Percentiles rank a stretch among this genome's conserved stretches.
phyloP scores from a whole-genome alignment of 2,888 invertebrate species.

The Rhaphigaster nebulosa region DNA sequence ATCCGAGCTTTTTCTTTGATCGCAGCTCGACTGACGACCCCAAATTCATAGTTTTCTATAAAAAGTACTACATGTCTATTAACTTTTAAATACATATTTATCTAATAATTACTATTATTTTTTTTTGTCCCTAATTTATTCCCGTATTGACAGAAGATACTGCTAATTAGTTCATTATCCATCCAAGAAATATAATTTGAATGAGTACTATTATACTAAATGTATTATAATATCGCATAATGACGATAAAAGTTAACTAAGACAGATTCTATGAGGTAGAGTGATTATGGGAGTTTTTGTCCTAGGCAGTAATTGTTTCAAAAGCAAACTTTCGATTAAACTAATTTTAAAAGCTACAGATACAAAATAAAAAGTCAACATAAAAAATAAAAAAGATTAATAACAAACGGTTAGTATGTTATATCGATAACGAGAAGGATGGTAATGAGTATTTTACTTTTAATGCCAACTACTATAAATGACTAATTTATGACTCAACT shows the following conservation, averaged over 20 bases:
- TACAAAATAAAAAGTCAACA: neutral
- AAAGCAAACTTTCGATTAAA: neutral
- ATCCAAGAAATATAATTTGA: slow-evolving; percentile 15
- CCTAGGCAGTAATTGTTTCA: neutral
- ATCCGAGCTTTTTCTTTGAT: neutral
- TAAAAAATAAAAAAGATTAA: neutral
- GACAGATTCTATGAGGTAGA: slow-evolving; percentile 36
- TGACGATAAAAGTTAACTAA: neutral
- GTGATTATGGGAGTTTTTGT: neutral
- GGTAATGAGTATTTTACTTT: neutral
- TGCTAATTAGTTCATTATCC: neutral
- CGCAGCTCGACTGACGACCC: neutral
- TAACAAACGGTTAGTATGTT: neutral
- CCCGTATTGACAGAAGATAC: slow-evolving; percentile 24
- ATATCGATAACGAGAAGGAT: neutral
- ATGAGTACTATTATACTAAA: slow-evolving; percentile 5
- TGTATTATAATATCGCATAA: neutral
- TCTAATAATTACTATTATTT: slow-evolving; percentile 30
- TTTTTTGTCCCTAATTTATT: slow-evolving; percentile 3
- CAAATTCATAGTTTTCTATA: slow-evolving; percentile 17
- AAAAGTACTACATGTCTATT: slow-evolving; percentile 2
- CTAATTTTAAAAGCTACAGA: neutral
- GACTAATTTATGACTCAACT: neutral
- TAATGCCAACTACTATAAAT: neutral
- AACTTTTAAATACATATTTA: neutral